These are phyloP conservation scores for Thysanoteuthis rhombus DNA, from an alignment of 2,888 invertebrate genomes.

Conservation along the genomic window DNA sequence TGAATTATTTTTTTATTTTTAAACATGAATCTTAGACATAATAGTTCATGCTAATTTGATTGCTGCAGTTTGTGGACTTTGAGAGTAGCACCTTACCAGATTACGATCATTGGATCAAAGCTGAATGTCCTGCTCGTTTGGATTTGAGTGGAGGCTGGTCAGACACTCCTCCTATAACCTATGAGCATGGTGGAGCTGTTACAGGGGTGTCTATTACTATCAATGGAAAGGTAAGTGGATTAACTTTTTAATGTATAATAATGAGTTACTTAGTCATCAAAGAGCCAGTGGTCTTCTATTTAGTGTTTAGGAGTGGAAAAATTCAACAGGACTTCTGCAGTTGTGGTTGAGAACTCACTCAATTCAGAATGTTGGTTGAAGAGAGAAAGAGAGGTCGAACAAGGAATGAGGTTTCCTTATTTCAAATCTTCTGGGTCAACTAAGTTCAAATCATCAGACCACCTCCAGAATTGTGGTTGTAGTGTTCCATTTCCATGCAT, in stretches of 20 bases:
- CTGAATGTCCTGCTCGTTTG: slow-evolving; percentile 69
- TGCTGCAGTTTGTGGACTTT: slow-evolving; percentile 52
- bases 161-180: slow-evolving; percentile 73
- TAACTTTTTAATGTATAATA: background rate
- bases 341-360: too few species aligned
- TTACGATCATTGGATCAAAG: slow-evolving; percentile 67
- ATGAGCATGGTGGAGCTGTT: slow-evolving; percentile 71
- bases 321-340: too few species aligned
- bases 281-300: too few species aligned
- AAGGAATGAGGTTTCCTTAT: too few species aligned
- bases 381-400: too few species aligned
- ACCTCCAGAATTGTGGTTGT: too few species aligned
- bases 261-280: background rate
- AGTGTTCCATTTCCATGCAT: too few species aligned
- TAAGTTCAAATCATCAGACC: too few species aligned
- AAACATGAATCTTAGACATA: background rate
- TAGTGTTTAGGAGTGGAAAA: too few species aligned
- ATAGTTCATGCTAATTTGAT: slow-evolving; percentile 19
- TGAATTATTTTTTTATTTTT: background rate
- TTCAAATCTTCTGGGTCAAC: too few species aligned
- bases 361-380: too few species aligned
- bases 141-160: slow-evolving; percentile 73
- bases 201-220: slow-evolving; percentile 69
- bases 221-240: slow-evolving; percentile 67
- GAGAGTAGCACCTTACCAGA: slow-evolving; percentile 45